Conservation (phyloP, 1,140 invertebrate genomes). For the Drosophila insularis region DNA sequence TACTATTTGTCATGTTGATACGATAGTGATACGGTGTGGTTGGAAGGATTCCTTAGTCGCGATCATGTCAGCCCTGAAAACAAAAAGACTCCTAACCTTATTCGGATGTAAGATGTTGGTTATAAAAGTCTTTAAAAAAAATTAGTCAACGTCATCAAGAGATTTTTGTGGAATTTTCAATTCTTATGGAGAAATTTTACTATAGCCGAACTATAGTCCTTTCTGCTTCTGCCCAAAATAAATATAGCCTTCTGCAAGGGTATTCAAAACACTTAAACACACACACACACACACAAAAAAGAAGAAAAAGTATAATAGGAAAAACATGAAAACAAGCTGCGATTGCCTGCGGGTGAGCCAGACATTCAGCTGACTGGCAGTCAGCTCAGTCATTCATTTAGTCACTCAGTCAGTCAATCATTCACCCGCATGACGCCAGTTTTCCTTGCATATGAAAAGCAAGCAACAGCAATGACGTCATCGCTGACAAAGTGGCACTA, state of each 20-base stretch:
- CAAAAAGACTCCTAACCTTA: too few species aligned
- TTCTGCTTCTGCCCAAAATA: not conserved
- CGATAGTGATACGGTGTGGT: too few species aligned
- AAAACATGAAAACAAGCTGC: conserved; percentile 7
- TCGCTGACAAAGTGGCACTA: conserved; percentile 10
- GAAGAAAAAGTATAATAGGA: not conserved
- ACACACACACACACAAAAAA: too few species aligned
- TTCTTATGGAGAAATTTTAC: too few species aligned
- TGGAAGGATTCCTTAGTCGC: too few species aligned
- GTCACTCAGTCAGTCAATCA: conserved; percentile 3
- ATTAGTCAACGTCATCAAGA: too few species aligned
- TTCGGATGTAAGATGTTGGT: too few species aligned
- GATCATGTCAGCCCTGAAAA: too few species aligned
- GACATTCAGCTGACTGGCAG: not conserved
- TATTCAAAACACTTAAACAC: not conserved
- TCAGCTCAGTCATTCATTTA: not conserved
- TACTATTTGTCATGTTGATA: too few species aligned
- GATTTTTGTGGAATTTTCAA: too few species aligned
- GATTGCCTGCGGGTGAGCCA: conserved; percentile 10
- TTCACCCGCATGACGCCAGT: conserved; percentile 1
- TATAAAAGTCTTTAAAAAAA: too few species aligned
- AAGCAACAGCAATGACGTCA: conserved; percentile 10
- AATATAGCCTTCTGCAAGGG: not conserved
- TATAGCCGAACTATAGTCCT: not conserved
- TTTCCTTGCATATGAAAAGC: not conserved